Conservation (phyloP, 2,888 invertebrate species). For the Phengaris alcon region DNA sequence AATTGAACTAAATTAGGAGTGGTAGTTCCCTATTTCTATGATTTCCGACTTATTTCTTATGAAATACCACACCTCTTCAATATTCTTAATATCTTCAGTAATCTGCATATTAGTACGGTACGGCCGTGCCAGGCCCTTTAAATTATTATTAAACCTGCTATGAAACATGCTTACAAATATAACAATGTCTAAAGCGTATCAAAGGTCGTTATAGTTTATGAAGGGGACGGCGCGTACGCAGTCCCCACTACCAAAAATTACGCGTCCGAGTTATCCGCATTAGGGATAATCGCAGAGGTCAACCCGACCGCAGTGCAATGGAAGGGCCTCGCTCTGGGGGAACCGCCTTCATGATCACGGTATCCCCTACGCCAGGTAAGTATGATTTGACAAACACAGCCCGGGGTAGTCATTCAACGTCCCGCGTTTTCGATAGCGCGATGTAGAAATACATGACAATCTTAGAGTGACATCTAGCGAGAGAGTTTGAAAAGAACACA, state of each 20-base stretch:
- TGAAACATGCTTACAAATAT: no score
- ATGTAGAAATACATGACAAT: constrained; percentile 6
- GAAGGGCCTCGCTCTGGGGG: constrained; percentile 51
- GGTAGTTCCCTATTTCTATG: no score
- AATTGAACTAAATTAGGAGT: no score
- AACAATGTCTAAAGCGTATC: no score
- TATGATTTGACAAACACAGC: constrained; percentile 30
- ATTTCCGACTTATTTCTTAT: no score
- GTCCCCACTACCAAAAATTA: constrained; percentile 56
- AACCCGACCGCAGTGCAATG: constrained; percentile 56
- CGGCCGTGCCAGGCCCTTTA: no score
- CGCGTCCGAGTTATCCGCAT: constrained; percentile 55
- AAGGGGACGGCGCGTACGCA: constrained; percentile 43
- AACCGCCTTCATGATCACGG: constrained; percentile 56
- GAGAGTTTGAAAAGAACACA: not conserved
- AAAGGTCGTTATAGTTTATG: not conserved
- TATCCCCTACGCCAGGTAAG: constrained; percentile 48
- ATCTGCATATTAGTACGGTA: no score
- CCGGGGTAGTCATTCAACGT: constrained; percentile 21
- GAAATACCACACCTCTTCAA: no score
- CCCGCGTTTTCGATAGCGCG: constrained; percentile 33
- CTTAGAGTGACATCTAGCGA: constrained; percentile 29
- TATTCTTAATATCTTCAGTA: no score
- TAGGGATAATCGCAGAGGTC: constrained; percentile 57
- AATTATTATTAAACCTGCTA: no score